These are phyloP conservation scores for Penaeus japonicus DNA, from an alignment of 1,140 invertebrate species.

Conservation along the genomic window DNA sequence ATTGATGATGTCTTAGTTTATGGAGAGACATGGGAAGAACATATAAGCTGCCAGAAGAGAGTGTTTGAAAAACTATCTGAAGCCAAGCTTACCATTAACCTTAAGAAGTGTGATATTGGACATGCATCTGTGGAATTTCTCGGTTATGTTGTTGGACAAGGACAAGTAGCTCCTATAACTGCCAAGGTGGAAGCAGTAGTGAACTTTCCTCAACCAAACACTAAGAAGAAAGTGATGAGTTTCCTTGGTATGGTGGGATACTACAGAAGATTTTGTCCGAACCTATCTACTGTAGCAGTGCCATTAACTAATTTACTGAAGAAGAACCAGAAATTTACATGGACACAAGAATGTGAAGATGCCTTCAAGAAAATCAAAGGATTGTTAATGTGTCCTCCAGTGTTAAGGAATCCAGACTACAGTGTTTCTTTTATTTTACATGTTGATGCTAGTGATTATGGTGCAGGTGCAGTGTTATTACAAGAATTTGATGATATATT, in stretches of 20 bases:
- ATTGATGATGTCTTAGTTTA: constrained; percentile 56
- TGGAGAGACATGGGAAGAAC: constrained; percentile 31
- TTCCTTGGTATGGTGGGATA: background rate
- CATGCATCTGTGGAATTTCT: constrained; percentile 2
- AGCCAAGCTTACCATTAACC: constrained; percentile 53
- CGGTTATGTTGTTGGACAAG: background rate
- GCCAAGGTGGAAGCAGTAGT: background rate
- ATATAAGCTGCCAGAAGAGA: constrained; percentile 29
- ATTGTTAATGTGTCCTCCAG: background rate
- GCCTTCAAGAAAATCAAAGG: background rate
- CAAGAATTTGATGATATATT: too few relatives aligned
- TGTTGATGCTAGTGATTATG: background rate
- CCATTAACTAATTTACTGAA: background rate
- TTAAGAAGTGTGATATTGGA: constrained; percentile 37
- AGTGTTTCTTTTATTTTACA: background rate
- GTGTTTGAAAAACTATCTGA: constrained; percentile 28
- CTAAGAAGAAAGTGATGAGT: background rate
- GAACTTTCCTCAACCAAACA: background rate
- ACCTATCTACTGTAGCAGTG: background rate
- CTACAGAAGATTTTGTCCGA: background rate
- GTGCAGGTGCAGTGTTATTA: too few relatives aligned
- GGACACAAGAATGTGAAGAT: background rate
- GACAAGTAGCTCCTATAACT: background rate
- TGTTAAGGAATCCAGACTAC: too few relatives aligned
- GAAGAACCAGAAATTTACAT: background rate